Evolutionary conservation across 1,140 invertebrate genomes (phyloP).

Genomic region (Drosophila cardini): DNA sequence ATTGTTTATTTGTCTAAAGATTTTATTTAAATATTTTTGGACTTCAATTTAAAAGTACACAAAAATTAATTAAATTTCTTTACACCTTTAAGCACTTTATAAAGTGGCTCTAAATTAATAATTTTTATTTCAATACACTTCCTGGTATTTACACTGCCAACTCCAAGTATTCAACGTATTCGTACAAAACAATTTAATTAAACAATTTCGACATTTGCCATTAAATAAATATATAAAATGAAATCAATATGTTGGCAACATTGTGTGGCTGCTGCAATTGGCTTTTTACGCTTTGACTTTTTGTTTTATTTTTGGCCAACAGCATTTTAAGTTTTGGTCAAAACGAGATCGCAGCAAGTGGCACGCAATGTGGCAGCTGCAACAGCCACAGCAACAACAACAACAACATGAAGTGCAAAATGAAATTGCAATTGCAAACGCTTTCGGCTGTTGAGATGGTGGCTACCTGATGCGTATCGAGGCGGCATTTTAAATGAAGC

Average conservation of each 20-base stretch:
- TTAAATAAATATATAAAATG: conserved; percentile 39
- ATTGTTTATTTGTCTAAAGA: too few species aligned
- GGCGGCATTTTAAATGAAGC: conserved; percentile 81
- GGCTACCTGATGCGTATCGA: conserved; percentile 78
- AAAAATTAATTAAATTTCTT: too few species aligned
- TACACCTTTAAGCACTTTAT: too few species aligned
- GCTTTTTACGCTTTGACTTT: conserved; percentile 8
- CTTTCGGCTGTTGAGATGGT: conserved; percentile 17
- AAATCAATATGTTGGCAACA: conserved; percentile 64
- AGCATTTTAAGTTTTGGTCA: conserved; percentile 63
- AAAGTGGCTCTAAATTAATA: too few species aligned
- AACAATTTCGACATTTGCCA: conserved; percentile 63
- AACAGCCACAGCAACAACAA: neutral
- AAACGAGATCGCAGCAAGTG: conserved; percentile 81
- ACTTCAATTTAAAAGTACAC: too few species aligned
- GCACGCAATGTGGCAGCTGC: conserved; percentile 63
- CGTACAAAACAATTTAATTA: conserved; percentile 73
- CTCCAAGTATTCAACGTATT: conserved; percentile 30
- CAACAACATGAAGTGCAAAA: neutral
- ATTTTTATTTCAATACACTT: too few species aligned
- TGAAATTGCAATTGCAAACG: conserved; percentile 8
- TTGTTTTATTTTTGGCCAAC: conserved; percentile 58
- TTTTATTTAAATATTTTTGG: too few species aligned
- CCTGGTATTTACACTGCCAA: neutral
- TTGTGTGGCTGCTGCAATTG: conserved; percentile 38